Percentiles rank a stretch among this genome's conserved stretches.
These are phyloP conservation scores for Pissodes strobi DNA, from an alignment of 1,140 invertebrate genomes.

Conservation along the genomic window DNA sequence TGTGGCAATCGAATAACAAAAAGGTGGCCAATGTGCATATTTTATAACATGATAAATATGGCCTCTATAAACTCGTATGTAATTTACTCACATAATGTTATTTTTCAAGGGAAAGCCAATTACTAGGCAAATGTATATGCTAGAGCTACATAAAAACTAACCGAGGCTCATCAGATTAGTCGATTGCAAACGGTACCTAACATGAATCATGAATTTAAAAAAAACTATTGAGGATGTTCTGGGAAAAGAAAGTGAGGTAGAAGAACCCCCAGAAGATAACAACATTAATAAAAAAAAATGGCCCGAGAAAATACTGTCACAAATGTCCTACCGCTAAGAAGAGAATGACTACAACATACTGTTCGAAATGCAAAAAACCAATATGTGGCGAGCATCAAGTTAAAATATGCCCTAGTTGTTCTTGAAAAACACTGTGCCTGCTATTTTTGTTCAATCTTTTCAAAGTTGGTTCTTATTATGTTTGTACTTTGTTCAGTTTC, in stretches of 20 bases:
- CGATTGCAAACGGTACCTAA: slow-evolving; percentile 7
- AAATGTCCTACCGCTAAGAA: slow-evolving; percentile 13
- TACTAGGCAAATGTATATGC: not conserved
- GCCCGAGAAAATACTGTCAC: slow-evolving; percentile 5
- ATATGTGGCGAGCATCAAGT: slow-evolving; percentile 10
- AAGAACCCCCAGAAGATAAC: not conserved
- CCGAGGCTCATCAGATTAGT: slow-evolving; percentile 5
- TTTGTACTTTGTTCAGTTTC: too few species aligned
- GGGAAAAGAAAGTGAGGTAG: not conserved
- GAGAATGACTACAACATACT: slow-evolving; percentile 16
- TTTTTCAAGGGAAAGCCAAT: slow-evolving; percentile 1
- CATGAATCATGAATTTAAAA: slow-evolving; percentile 2
- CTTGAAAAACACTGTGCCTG: not conserved
- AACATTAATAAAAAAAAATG: slow-evolving; percentile 1
- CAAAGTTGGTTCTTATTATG: too few species aligned
- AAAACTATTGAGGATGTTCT: too few species aligned
- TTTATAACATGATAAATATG: slow-evolving; percentile 10
- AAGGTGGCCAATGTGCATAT: not conserved
- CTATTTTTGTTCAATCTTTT: too few species aligned
- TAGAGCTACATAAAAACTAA: slow-evolving; percentile 6
- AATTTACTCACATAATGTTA: slow-evolving; percentile 1
- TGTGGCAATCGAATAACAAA: not conserved
- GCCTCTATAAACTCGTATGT: slow-evolving; percentile 5
- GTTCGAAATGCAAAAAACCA: not conserved
- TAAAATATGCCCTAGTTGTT: slow-evolving; percentile 14